Evolutionary conservation across 2,888 invertebrate species (phyloP), one percentile per base, ranked within the genome.

Genomic region (Idaea aversata): DNA sequence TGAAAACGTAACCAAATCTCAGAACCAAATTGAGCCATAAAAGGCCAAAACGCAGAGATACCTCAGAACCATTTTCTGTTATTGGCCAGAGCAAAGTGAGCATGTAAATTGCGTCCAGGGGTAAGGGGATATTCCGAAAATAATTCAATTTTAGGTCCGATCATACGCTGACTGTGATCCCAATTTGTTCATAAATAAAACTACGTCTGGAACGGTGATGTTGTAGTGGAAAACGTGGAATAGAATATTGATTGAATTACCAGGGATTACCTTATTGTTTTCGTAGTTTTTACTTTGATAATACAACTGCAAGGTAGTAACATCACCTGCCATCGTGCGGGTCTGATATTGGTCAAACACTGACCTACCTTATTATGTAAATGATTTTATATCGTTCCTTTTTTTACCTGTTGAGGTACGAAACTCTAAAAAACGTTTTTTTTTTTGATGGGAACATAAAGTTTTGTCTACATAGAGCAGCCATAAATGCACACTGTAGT

Each of bases 71-170:
- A 13, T 47, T 13, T 47, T 47, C 34, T 65, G 65, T 61, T 68
- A 64, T 63, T 63, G 61, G 64, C 16, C 36, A 57, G 57, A 68
- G 70, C 72, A 72, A 70, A 70, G 74, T 69, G 75, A 75, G 75
- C 77, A 85, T 83, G 82, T 80, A 83, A 84, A 86, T 86, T 78
- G 73, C 70, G 75, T 62, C 62, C 69, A 65, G 61, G 65, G 63
- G 58, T 60, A 57, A 57, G 64, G 66, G 58, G 66, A 64, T 61
- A 63, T 68, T 72, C 75, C 76, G 82, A 77, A 78, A 83, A 84
- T 87, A 86, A 88, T 88, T 88, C 82, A 86, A 88, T 87, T 89
- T 85, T 81, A 78, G 80, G 77, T 68, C 71, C 79, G 81, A 85
- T 85, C 83, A 84, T 79, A 82, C 80, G 78, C 78, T 71, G 78